Conservation (phyloP, 2,888 invertebrate species). For the Leptinotarsa tumamoca region DNA sequence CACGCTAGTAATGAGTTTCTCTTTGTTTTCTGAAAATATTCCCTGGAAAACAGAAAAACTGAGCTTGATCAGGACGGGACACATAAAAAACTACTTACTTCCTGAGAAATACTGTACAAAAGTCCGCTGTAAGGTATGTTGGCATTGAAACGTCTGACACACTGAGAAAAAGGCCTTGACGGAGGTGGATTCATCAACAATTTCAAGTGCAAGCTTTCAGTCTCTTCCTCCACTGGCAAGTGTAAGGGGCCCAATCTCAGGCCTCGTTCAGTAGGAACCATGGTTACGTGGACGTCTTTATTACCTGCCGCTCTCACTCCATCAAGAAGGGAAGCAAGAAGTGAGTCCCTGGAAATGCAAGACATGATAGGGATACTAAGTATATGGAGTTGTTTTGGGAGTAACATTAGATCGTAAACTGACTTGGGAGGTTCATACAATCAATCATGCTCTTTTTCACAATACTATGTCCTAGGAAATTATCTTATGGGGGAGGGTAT, state of each 20-base stretch:
- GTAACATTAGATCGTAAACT: no score
- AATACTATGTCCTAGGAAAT: no score
- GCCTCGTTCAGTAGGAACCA: conserved; percentile 85
- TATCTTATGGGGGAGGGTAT: no score
- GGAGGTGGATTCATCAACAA: conserved; percentile 77
- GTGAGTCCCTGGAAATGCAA: conserved; percentile 80
- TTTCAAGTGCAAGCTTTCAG: conserved; percentile 91
- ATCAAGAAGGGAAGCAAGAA: conserved; percentile 94
- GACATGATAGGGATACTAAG: background rate
- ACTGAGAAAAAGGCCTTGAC: conserved; percentile 78
- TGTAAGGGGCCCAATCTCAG: conserved; percentile 90
- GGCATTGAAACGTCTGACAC: conserved; percentile 94
- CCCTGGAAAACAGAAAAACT: conserved; percentile 74
- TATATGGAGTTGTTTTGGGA: background rate
- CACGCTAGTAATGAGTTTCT: conserved; percentile 94
- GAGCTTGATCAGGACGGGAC: no score
- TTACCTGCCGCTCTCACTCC: conserved; percentile 98
- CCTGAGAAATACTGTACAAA: conserved; percentile 94
- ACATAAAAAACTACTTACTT: conserved; percentile 74
- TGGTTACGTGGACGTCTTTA: conserved; percentile 94
- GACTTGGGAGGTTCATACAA: no score
- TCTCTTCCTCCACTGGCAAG: conserved; percentile 94
- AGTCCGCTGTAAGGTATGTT: conserved; percentile 98
- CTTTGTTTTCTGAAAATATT: conserved; percentile 97
- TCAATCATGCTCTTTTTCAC: no score